Evolutionary conservation across 1,140 invertebrate genomes (phyloP), one percentile per base, ranked within the genome.

Genomic region (Arion vulgaris): DNA sequence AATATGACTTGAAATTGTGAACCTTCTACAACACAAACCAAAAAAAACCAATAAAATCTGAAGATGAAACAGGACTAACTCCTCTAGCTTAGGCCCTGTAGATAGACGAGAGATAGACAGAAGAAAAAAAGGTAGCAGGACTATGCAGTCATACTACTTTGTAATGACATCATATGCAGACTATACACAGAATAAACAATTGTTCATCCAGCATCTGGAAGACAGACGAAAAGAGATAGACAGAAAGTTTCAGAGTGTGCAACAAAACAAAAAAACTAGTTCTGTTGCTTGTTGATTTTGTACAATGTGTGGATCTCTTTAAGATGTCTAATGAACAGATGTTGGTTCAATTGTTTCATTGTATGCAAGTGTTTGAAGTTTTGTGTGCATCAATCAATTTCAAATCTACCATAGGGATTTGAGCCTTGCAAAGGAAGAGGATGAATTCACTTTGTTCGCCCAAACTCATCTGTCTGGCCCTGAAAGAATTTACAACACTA

Each of bases 401-500:
- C 45, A 75, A 80, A 53, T 71, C 78, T 80, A 80, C 78, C 78
- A 69, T 80, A 45, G 32, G 34, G 49, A 80, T 69, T 51, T 71
- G 78, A 71, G 32, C 78, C 68, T 71, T 34, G 41, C 13, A 80
- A 66, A 66, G 68, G 68, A 28, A 80, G 76, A 57, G 53, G 53
- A 57, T 57, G 53, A 71, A 66, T 45, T 80, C 78, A 80, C 66
- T 71, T 80, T 80, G 49, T 38, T 36, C 66, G 26, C 78, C 32
- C 36, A 62, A 80, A 80, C 62, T 62, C 78, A 80, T 80, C 78
- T 38, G 62, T 17, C 1, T 71, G 78, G 39, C 39, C 78, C 78
- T 80, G 78, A 80, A 80, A 80, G 23, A 71, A 80, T 39, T 80
- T 66, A 80, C 78, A 80, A 80, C 39, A 69, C 68, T 57, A 71